Conservation (phyloP, 1,140 invertebrate genomes). For the Lepeophtheirus salmonis region DNA sequence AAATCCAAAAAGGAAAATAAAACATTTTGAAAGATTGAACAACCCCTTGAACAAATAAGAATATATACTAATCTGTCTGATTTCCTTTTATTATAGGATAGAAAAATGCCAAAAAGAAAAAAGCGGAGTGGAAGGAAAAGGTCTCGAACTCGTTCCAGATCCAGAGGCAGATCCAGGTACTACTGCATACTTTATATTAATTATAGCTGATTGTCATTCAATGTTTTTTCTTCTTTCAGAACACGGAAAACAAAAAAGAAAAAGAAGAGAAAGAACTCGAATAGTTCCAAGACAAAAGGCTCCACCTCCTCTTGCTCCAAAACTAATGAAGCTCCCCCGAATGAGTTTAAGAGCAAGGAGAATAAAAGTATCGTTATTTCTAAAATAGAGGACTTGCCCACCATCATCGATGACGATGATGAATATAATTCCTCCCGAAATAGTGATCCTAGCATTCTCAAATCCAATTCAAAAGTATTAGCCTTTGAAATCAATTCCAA, state of each 20-base stretch:
- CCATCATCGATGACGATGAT: not conserved
- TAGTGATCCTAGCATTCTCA: not conserved
- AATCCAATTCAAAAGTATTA: not conserved
- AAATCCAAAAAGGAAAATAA: too few species aligned
- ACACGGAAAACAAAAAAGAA: too few species aligned
- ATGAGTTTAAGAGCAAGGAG: not conserved
- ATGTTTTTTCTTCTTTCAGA: too few species aligned
- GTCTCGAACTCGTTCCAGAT: not conserved
- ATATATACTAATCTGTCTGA: too few species aligned
- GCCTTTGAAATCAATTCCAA: not conserved
- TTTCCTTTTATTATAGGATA: not conserved
- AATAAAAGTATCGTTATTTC: not conserved
- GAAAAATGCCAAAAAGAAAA: not conserved
- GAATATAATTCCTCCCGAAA: not conserved
- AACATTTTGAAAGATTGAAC: too few species aligned
- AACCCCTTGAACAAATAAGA: too few species aligned
- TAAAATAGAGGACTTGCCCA: not conserved
- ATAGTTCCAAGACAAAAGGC: too few species aligned
- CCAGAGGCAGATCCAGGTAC: not conserved
- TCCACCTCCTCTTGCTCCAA: too few species aligned
- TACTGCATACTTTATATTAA: too few species aligned
- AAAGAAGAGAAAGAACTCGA: too few species aligned
- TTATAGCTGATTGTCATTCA: too few species aligned
- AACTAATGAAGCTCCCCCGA: not conserved
- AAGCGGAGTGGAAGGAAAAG: not conserved